Evolutionary conservation across 2,113 vertebrate species (phyloP).

Genomic region (Pitta sordida): DNA sequence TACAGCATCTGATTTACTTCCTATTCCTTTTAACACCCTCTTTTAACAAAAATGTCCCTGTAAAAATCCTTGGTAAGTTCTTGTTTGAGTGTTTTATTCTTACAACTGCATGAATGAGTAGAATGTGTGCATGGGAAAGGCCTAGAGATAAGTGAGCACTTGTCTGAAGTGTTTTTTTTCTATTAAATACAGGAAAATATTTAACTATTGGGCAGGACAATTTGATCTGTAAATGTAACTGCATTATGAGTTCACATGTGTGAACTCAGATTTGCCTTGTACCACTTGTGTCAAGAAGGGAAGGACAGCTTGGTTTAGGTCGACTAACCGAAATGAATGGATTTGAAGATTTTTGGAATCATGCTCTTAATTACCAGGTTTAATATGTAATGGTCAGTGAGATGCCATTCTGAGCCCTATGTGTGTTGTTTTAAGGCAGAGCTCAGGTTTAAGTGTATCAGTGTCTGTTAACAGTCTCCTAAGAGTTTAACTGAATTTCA

Average conservation of each 20-base stretch:
- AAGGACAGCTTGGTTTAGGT: neutral
- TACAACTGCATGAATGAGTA: constrained; percentile 37
- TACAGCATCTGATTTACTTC: constrained; percentile 68
- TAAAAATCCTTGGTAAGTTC: constrained; percentile 61
- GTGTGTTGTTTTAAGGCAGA: neutral
- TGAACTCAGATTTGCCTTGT: neutral
- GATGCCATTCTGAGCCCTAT: neutral
- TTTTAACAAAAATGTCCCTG: constrained; percentile 65
- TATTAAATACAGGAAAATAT: neutral
- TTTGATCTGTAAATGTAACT: neutral
- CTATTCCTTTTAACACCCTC: constrained; percentile 68
- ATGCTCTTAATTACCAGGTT: neutral
- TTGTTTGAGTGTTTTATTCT: constrained; percentile 50
- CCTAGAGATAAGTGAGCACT: neutral
- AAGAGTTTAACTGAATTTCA: neutral
- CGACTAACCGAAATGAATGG: neutral
- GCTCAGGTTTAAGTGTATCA: neutral
- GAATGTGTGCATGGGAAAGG: neutral
- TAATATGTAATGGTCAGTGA: neutral
- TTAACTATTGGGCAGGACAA: neutral
- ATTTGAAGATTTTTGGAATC: neutral
- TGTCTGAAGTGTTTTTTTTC: neutral
- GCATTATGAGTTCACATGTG: neutral
- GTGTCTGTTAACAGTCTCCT: neutral
- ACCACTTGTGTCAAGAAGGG: rapidly evolving